These are phyloP conservation scores for Epicampocera succincta DNA, from an alignment of 2,888 invertebrate genomes.

Conservation along the genomic window DNA sequence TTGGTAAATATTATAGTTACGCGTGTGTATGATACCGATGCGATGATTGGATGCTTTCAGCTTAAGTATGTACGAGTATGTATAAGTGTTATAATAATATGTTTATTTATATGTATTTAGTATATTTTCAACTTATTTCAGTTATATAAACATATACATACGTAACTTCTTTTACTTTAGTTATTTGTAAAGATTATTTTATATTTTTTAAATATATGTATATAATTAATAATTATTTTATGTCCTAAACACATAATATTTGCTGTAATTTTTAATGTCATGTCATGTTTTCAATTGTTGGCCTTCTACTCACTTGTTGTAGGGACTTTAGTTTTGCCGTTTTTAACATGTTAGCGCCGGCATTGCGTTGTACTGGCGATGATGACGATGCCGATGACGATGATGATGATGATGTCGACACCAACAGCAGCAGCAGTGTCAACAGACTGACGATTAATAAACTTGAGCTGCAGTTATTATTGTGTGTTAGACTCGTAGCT, in stretches of 20 bases:
- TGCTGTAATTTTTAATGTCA: conserved; percentile 66
- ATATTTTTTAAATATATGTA: conserved; percentile 42
- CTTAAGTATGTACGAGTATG: background rate
- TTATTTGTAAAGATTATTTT: conserved; percentile 30
- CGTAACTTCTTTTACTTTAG: conserved; percentile 47
- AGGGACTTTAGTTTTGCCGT: conserved; percentile 39
- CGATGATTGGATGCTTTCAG: too few species aligned
- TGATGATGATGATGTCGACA: background rate
- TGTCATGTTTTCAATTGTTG: conserved; percentile 54
- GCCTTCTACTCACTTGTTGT: conserved; percentile 69
- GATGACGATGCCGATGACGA: too few species aligned
- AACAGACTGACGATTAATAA: conserved; percentile 42
- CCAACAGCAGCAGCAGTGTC: conserved; percentile 35
- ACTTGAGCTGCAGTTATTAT: conserved; percentile 42
- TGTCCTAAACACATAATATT: conserved; percentile 47
- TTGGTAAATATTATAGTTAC: background rate
- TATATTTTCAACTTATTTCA: conserved; percentile 6
- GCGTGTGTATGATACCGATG: conserved; percentile 34
- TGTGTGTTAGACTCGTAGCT: conserved; percentile 72
- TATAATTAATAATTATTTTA: conserved; percentile 29
- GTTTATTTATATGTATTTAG: background rate
- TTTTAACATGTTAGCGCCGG: conserved; percentile 11
- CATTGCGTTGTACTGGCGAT: conserved; percentile 1
- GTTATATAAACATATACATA: conserved; percentile 43
- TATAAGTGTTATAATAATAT: background rate